Evolutionary conservation across 1,140 invertebrate species (phyloP), one percentile per base, ranked within the genome.

Genomic region (Anagrus nilaparvatae): DNA sequence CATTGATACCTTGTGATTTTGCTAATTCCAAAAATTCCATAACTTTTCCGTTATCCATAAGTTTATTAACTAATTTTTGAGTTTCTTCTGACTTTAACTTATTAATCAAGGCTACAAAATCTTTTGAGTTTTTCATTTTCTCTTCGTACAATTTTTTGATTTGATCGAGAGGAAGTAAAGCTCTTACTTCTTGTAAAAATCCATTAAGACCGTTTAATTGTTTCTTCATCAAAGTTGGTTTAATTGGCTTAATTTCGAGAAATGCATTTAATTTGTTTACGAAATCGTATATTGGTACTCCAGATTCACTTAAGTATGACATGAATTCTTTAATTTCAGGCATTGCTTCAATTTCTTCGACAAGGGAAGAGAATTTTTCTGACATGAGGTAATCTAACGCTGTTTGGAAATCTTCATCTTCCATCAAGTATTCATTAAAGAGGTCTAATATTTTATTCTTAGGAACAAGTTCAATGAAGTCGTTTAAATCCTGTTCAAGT

Each of bases 91-190:
- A 54, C 12, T 20, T 31, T 6, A 61, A 12, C 1, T 28, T 28
- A 5, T 45, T 8, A 2, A 59, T 25, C 6, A 60, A 47, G 0
- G 42, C 23, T 2, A 27, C 30, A 19, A 60, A 63, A 5, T 29
- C 40, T 13, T 37, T 19, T 5, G 50, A 53, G 7, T 13, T 49
- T 2, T 36, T 18, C 0, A 56, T 6, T 42, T 63, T 63, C 8
- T 56, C 10, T 1, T 51, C 1, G 37, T 52, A 51, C n/a, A 61
- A 35, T 12, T 39, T 44, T 13, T 53, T 25, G 9, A 61, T 47
- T 17, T 59, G 17, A 0, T 58, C 33, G 1, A 46, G 6, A 3
- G 60, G 59, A 13, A 60, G 25, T n/a, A 55, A 4, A 6, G 49
- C 43, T 21, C 46, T 47, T 5, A 60, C 12, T 16, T 59, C 58